Evolutionary conservation across 1,140 invertebrate species (phyloP).

Genomic region (Archegozetes longisetosus): DNA sequence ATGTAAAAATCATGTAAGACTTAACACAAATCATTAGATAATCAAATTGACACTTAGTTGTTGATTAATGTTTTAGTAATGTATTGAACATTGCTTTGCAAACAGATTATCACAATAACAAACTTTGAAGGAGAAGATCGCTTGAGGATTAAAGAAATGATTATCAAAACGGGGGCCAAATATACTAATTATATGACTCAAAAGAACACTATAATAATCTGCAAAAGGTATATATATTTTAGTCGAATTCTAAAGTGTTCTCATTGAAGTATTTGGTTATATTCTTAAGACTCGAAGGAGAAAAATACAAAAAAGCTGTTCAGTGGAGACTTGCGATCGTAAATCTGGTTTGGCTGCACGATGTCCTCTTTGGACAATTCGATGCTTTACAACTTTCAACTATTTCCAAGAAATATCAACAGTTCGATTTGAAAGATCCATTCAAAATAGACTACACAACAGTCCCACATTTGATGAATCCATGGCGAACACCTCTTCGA

Average conservation of each 20-base stretch:
- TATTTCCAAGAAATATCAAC: constrained; percentile 66
- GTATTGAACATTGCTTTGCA: constrained; percentile 10
- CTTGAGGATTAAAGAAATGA: constrained; percentile 56
- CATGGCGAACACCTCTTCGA: constrained; percentile 79
- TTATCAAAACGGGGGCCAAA: constrained; percentile 68
- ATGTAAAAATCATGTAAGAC: constrained; percentile 37
- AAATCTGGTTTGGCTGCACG: constrained; percentile 82
- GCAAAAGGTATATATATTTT: constrained; percentile 36
- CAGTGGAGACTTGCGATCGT: constrained; percentile 72
- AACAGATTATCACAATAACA: constrained; percentile 49
- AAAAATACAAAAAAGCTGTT: constrained; percentile 70
- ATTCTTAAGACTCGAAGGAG: constrained; percentile 55
- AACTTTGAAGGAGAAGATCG: constrained; percentile 74
- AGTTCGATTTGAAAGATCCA: constrained; percentile 41
- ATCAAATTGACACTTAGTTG: constrained; percentile 3
- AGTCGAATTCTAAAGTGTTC: no score
- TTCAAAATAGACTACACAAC: constrained; percentile 58
- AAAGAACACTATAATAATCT: constrained; percentile 38
- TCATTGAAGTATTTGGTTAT: no score
- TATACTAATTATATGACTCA: constrained; percentile 43
- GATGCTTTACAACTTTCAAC: constrained; percentile 53
- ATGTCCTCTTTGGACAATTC: constrained; percentile 75
- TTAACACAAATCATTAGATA: no score
- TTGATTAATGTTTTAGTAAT: background rate
- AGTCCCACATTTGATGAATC: constrained; percentile 75